These are phyloP conservation scores for Triplophysa tibetana DNA, from an alignment of 2,113 vertebrate genomes.

Conservation along the genomic window DNA sequence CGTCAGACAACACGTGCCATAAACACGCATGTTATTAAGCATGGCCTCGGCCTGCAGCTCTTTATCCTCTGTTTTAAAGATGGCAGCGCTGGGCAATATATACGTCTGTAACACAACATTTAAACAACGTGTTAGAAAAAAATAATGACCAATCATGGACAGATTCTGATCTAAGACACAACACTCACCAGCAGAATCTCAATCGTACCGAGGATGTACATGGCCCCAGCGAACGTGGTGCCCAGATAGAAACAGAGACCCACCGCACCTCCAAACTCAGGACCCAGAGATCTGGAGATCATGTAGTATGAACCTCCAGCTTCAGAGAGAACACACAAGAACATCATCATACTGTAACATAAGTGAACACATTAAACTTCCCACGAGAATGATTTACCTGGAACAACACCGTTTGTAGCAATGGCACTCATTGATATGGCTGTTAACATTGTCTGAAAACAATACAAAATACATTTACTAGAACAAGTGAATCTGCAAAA, in stretches of 20 bases:
- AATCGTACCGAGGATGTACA: slow-evolving; percentile 82
- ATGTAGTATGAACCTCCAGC: slow-evolving; percentile 83
- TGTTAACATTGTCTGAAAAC: slow-evolving; percentile 89
- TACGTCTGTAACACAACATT: slow-evolving; percentile 79
- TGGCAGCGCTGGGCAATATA: slow-evolving; percentile 86
- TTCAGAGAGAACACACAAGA: slow-evolving; percentile 42
- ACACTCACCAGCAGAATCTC: slow-evolving; percentile 78
- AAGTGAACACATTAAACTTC: neutral
- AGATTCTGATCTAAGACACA: neutral
- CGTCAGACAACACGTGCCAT: slow-evolving; percentile 84
- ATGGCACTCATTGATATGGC: slow-evolving; percentile 98
- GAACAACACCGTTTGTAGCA: slow-evolving; percentile 94
- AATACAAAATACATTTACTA: neutral
- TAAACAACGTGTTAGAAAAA: neutral
- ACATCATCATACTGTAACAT: slow-evolving; percentile 7
- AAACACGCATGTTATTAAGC: slow-evolving; percentile 94
- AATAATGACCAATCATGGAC: no score
- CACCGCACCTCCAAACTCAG: slow-evolving; percentile 81
- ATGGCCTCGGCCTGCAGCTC: slow-evolving; percentile 71
- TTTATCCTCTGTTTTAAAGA: slow-evolving; percentile 76
- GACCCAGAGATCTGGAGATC: slow-evolving; percentile 81
- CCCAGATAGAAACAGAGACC: slow-evolving; percentile 81
- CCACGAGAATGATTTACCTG: slow-evolving; percentile 74
- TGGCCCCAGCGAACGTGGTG: slow-evolving; percentile 80
- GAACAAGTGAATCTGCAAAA: no score